Base-by-base conservation (phyloP, 2,113 vertebrate genomes). In the Dipodomys stephensi region DNA sequence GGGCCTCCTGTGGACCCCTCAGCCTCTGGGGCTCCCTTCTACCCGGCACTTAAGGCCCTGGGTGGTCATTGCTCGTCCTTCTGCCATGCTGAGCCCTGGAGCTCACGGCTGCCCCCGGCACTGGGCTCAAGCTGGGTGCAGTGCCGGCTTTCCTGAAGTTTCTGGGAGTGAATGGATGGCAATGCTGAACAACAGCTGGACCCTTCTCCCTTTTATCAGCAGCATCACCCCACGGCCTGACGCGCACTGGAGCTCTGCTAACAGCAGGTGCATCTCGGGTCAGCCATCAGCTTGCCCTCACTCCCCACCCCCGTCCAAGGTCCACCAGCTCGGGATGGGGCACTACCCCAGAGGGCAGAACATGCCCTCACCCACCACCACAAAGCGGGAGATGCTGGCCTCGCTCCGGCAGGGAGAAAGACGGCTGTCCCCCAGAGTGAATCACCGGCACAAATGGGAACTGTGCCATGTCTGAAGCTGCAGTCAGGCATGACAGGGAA, bases 371-470 rank as follows among this genome's bases (percentile, higher is more conserved):
- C 39, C 80, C 35, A 22, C 53, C n/a, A 22, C 64, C 76, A 30
- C 83, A 74, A 62, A 9, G 32, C 83, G 12, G 32, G 79, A 69
- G 67, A 22, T 30, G 4, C 16, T 20, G 6, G 62, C 44, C 53
- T 69, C 30, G 3, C 20, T 22, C 73, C 39, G 16, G 72, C 35
- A 32, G 78, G 65, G 20, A 89, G 60, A 9, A 19, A 44, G 19
- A 3, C 2, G 11, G 25, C 39, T 57, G 25, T 64, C 87, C 77
- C 2, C 5, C 90, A 64, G 60, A 25, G 27, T 11, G 72, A 92
- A 68, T 73, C 88, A 87, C 88, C 93, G 73, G 82, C 87, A 85
- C 89, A 81, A 87, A 44, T 20, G 12, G 64, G 46, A 83, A 62
- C 0, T 0, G 46, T 28, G 77, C 60, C 1, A 3, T 20, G 65